Conservation (phyloP, 2,113 vertebrate genomes). For the Nerophis lumbriciformis region DNA sequence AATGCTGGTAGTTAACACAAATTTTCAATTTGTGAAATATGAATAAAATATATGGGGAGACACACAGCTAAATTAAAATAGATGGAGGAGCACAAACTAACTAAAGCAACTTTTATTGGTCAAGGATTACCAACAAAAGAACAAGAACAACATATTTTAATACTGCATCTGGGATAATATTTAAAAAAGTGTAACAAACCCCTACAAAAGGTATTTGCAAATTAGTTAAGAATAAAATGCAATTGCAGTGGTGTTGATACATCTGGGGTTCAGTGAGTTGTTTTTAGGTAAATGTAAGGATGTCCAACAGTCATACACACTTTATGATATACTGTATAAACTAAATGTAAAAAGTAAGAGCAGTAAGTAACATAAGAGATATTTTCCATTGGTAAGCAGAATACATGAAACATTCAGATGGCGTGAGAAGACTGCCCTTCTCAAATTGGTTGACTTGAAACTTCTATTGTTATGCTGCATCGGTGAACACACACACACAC, state of each 20-base stretch:
- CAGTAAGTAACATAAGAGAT: not conserved
- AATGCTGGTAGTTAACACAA: no score
- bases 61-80: not conserved
- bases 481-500: no score
- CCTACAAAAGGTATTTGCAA: not conserved
- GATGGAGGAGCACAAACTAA: not conserved
- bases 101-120: slow-evolving; percentile 19
- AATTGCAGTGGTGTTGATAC: not conserved
- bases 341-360: not conserved
- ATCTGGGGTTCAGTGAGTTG: not conserved
- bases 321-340: not conserved
- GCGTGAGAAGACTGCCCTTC: not conserved
- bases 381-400: not conserved
- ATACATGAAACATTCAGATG: not conserved
- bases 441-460: not conserved
- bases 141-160: slow-evolving; percentile 1
- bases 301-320: not conserved
- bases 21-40: no score
- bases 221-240: not conserved
- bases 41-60: not conserved
- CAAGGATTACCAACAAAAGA: slow-evolving; percentile 5
- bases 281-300: not conserved
- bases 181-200: slow-evolving; percentile 2
- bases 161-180: slow-evolving; percentile 1
- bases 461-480: no score